Conservation (phyloP, 2,113 vertebrate species). For the Channa argus region DNA sequence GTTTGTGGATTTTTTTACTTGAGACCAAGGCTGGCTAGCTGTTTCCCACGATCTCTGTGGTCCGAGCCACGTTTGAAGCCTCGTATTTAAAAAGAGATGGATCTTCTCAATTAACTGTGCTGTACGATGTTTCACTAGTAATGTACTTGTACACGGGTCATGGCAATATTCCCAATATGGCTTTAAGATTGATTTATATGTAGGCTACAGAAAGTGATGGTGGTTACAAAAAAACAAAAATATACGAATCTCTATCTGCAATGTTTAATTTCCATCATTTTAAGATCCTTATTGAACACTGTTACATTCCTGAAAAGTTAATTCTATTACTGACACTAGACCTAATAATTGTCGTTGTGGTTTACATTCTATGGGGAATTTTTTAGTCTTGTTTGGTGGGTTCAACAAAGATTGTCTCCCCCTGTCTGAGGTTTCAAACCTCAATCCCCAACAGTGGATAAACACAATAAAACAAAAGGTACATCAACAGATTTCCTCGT, state of each 20-base stretch:
- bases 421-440: neutral
- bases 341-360: neutral
- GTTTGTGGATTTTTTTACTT: neutral
- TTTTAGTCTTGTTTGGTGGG: conserved; percentile 2
- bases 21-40: neutral
- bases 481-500: conserved; percentile 48
- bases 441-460: conserved; percentile 38
- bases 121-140: neutral
- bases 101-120: neutral
- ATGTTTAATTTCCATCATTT: neutral
- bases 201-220: no score
- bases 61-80: neutral
- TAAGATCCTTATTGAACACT: neutral
- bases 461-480: conserved; percentile 40
- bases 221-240: no score
- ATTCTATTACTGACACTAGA: neutral
- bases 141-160: neutral
- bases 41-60: no score
- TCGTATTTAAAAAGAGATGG: neutral
- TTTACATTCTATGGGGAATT: neutral
- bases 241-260: neutral
- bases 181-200: no score
- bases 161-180: no score
- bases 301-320: conserved; percentile 5
- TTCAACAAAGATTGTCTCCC: conserved; percentile 2